Percentiles rank a stretch among this genome's conserved stretches.
phyloP scores from a whole-genome alignment of 2,113 vertebrate genomes.

The Melanerpes formicivorus region DNA sequence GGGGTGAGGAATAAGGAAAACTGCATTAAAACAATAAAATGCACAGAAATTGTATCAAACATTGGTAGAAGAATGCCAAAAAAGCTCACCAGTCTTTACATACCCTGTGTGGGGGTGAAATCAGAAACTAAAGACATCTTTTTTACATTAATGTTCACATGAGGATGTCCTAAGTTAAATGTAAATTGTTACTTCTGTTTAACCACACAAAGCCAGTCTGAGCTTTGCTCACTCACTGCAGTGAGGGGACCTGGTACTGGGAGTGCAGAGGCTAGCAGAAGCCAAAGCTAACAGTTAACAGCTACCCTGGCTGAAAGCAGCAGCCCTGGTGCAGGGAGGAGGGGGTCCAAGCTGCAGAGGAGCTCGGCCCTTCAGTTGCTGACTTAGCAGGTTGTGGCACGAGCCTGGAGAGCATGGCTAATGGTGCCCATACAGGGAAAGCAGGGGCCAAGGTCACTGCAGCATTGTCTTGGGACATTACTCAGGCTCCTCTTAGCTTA shows the following conservation, averaged over 20 bases:
- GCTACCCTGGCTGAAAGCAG: not conserved
- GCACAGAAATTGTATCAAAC: not conserved
- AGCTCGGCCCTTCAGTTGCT: not conserved
- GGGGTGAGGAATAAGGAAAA: not conserved
- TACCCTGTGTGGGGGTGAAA: not conserved
- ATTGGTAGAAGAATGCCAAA: not conserved
- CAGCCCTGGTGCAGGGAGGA: not conserved
- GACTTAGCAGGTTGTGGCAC: not conserved
- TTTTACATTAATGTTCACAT: not conserved
- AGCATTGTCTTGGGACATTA: not conserved
- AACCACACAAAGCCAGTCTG: not conserved
- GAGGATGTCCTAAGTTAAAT: not conserved
- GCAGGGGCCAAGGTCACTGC: not conserved
- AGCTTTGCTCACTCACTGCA: not conserved
- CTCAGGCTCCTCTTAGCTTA: not conserved
- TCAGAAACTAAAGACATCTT: not conserved
- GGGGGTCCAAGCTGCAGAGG: not conserved
- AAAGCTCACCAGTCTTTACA: not conserved
- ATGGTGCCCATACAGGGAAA: not conserved
- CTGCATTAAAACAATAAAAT: not conserved
- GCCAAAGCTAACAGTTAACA: not conserved
- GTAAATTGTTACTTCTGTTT: not conserved
- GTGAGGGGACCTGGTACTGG: not conserved
- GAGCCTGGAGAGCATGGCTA: not conserved
- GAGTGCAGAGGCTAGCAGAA: not conserved